These are phyloP conservation scores for Dryobates pubescens DNA, from an alignment of 2,797 vertebrate species.

Conservation along the genomic window DNA sequence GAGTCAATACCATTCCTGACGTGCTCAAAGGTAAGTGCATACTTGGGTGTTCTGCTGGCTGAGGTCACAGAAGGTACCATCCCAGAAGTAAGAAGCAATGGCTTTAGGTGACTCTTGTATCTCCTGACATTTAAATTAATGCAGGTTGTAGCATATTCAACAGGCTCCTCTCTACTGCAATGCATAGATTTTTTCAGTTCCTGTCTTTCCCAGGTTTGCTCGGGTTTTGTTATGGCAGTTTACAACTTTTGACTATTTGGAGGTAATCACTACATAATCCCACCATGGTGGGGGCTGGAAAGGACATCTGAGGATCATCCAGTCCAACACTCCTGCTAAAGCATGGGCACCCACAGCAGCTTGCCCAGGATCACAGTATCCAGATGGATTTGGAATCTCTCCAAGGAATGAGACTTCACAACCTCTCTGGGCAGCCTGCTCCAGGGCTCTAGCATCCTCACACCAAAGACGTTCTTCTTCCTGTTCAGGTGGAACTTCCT, in stretches of 20 bases:
- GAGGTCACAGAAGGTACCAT: not conserved
- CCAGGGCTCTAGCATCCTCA: too few relatives aligned
- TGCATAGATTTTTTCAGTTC: not conserved
- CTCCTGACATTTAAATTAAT: not conserved
- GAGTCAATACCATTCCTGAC: accelerated
- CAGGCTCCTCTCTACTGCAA: not conserved
- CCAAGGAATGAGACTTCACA: too few relatives aligned
- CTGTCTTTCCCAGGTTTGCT: not conserved
- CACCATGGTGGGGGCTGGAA: too few relatives aligned
- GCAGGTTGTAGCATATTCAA: not conserved
- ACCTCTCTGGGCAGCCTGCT: too few relatives aligned
- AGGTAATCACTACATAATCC: not conserved
- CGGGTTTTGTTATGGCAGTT: not conserved
- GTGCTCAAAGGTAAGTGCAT: not conserved
- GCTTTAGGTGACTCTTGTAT: not conserved
- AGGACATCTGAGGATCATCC: too few relatives aligned
- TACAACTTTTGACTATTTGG: not conserved
- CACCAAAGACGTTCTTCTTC: too few relatives aligned
- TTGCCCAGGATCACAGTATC: too few relatives aligned
- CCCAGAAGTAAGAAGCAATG: not conserved
- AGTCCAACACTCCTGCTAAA: too few relatives aligned
- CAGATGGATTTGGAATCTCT: too few relatives aligned
- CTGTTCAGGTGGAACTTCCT: too few relatives aligned
- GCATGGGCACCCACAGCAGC: too few relatives aligned
- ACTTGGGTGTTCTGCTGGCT: not conserved